Conservation (phyloP, 2,888 invertebrate genomes). For the Deilephila elpenor region DNA sequence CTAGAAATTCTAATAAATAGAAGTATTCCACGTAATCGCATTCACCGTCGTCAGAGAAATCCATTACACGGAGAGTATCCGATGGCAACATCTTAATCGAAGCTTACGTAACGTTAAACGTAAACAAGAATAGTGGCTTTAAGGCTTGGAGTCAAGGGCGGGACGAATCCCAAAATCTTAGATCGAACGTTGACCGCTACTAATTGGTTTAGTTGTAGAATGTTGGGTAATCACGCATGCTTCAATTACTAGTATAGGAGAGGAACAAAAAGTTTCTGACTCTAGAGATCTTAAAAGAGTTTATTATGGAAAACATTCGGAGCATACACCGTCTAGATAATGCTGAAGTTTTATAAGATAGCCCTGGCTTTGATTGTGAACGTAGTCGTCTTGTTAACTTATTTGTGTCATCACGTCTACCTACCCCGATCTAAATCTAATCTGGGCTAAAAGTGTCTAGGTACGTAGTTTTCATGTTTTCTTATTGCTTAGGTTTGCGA, state of each 20-base stretch:
- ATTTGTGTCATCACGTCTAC: too few species aligned
- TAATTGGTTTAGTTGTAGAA: constrained; percentile 3
- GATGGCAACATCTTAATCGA: background rate
- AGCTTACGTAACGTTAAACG: constrained; percentile 12
- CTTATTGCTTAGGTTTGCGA: too few species aligned
- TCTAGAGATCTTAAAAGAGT: background rate
- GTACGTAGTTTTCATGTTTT: too few species aligned
- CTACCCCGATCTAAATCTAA: too few species aligned
- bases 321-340: too few species aligned
- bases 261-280: background rate
- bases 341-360: too few species aligned
- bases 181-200: constrained; percentile 24
- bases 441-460: too few species aligned
- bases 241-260: constrained; percentile 13
- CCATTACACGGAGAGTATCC: background rate
- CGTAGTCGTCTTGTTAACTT: too few species aligned
- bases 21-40: background rate
- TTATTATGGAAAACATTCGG: too few species aligned
- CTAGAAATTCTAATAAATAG: too few species aligned
- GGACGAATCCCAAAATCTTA: constrained; percentile 11
- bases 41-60: background rate
- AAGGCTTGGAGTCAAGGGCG: constrained; percentile 26
- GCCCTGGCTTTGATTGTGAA: too few species aligned
- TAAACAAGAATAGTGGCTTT: constrained; percentile 25
- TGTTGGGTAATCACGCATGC: constrained; percentile 7